Conservation (phyloP, 1,140 invertebrate species). For the Pseudoatta argentina region DNA sequence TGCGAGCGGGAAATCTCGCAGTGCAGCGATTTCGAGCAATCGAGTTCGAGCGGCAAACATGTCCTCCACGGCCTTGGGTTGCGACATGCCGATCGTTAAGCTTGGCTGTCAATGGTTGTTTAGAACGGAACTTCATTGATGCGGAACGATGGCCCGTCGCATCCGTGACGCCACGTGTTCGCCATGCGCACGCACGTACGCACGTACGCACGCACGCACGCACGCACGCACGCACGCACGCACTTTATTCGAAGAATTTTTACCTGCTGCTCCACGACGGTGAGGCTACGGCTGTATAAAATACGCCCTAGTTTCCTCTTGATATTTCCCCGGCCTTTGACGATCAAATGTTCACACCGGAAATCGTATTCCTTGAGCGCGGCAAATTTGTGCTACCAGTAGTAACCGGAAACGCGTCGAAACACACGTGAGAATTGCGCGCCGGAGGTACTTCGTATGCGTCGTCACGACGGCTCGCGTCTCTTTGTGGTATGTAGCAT, state of each 20-base stretch:
- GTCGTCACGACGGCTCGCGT: slow-evolving; percentile 53
- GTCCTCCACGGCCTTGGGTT: slow-evolving; percentile 72
- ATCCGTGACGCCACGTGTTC: slow-evolving; percentile 47
- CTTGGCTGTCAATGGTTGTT: slow-evolving; percentile 4
- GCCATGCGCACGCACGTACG: slow-evolving; percentile 17
- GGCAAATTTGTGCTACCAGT: background rate
- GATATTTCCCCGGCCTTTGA: background rate
- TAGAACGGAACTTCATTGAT: background rate
- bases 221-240: slow-evolving; percentile 43
- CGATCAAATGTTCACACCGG: background rate
- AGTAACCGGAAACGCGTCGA: background rate
- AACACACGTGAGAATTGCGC: slow-evolving; percentile 28
- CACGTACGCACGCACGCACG: slow-evolving; percentile 33
- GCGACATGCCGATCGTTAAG: slow-evolving; percentile 55
- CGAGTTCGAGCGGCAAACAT: slow-evolving; percentile 71
- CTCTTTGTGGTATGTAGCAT: slow-evolving; percentile 47
- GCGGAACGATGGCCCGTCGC: background rate
- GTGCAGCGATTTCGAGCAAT: slow-evolving; percentile 56
- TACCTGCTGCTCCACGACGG: slow-evolving; percentile 67
- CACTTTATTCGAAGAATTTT: slow-evolving; percentile 40
- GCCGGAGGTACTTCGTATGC: background rate
- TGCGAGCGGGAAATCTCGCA: slow-evolving; percentile 12
- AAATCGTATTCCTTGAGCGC: background rate
- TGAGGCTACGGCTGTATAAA: background rate
- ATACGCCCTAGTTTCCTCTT: background rate